Evolutionary conservation across 2,888 invertebrate genomes (phyloP).

Genomic region (Catocala nupta): DNA sequence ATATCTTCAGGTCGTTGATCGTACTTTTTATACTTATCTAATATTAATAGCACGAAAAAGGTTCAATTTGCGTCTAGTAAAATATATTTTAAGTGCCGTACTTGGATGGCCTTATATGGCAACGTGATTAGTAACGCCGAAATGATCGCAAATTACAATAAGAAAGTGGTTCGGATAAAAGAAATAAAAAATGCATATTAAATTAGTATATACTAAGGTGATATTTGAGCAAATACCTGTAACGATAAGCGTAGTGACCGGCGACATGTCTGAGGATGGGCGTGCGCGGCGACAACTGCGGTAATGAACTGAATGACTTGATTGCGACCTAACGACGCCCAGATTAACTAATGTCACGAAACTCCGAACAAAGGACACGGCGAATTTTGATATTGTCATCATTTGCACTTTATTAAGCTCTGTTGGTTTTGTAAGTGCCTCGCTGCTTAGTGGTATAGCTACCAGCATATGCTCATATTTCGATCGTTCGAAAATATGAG

Average conservation of each 20-base stretch:
- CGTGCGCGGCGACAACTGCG: conserved; percentile 53
- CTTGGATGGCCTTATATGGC: not conserved
- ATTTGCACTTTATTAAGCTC: not conserved
- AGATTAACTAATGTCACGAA: conserved; percentile 54
- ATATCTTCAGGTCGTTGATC: conserved; percentile 7
- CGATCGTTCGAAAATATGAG: no score
- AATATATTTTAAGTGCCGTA: conserved; percentile 3
- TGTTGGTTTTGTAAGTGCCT: not conserved
- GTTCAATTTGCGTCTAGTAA: conserved; percentile 7
- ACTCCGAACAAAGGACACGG: conserved; percentile 56
- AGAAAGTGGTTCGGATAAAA: not conserved
- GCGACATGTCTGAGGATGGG: conserved; percentile 60
- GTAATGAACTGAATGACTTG: conserved; percentile 75
- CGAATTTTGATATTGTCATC: conserved; percentile 30
- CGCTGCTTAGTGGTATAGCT: not conserved
- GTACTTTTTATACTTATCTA: not conserved
- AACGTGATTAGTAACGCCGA: no score
- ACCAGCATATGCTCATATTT: no score
- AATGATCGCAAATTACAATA: not conserved
- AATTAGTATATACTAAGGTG: not conserved
- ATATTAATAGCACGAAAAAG: not conserved
- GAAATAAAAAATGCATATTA: not conserved
- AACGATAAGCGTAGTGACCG: conserved; percentile 53
- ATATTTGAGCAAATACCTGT: conserved; percentile 59
- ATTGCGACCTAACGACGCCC: conserved; percentile 65